Base-by-base conservation (phyloP, 2,113 vertebrate species). In the Cervus canadensis region DNA sequence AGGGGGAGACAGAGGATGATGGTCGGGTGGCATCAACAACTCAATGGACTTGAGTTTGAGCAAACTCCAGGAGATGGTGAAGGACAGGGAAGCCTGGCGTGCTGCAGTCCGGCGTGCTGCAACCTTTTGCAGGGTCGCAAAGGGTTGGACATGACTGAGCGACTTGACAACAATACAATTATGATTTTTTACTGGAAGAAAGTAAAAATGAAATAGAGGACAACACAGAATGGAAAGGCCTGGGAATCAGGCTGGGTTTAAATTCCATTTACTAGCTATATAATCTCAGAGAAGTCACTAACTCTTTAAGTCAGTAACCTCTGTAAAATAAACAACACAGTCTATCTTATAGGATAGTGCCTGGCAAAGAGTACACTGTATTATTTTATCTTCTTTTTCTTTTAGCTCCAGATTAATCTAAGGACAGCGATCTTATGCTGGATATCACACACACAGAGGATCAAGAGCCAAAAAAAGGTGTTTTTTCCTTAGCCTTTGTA, bases 201-300 rank as follows among this genome's bases (percentile, higher is more conserved):
- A 71, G 30, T 36, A 48, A 87, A 96, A 97, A 86, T 92, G 78
- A 96, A 78, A 26, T 40, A 92, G 57, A 97, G 21, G 43, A 88
- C 33, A 93, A 95, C 13, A 54, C 50, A 94, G 57, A 94, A 54
- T 74, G 26, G 14, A 96, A 96, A 97, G 16, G 40, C 52, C 62
- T 91, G 33, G 64, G 13, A 97, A 71, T 89, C 23, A 83, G 84
- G 57, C 36, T 92, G 43, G 52, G 52, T 21, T 84, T 94, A 92
- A 96, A 87, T 94, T 96, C 36, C 64, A 96, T 57, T 94, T 95
- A 89, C 10, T 82, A 89, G 50, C 19, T 89, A 3, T 89, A 92
- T 78, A 3, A 60, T 87, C 86, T 96, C 43, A 93, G 25, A 96
- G 36, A 92, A 95, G 19, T 83, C 83, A 91, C 12, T 28, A 83